Conservation (phyloP, 2,113 vertebrate genomes). For the Coreoperca whiteheadi region DNA sequence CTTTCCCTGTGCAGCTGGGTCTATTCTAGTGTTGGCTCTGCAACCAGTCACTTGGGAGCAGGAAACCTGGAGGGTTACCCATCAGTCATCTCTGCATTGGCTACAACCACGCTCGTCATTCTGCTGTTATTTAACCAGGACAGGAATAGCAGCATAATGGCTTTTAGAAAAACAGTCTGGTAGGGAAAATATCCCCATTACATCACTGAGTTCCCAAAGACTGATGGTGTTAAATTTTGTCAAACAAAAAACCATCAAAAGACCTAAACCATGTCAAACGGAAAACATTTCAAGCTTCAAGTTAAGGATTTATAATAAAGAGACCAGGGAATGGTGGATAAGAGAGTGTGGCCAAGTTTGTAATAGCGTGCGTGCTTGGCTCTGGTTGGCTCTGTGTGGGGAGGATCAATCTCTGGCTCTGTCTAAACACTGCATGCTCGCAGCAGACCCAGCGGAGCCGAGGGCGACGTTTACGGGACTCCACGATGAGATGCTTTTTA, state of each 20-base stretch:
- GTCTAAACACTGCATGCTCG: slow-evolving; percentile 79
- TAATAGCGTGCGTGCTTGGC: slow-evolving; percentile 63
- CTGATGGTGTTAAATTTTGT: slow-evolving; percentile 30
- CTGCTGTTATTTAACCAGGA: slow-evolving; percentile 64
- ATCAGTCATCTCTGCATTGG: slow-evolving; percentile 62
- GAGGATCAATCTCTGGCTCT: slow-evolving; percentile 75
- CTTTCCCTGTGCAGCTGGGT: slow-evolving; percentile 40
- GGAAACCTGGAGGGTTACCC: slow-evolving; percentile 57
- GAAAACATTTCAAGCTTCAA: slow-evolving; percentile 39
- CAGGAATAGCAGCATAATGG: slow-evolving; percentile 63
- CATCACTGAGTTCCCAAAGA: slow-evolving; percentile 65
- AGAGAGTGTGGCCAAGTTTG: slow-evolving; percentile 57
- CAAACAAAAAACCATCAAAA: slow-evolving; percentile 53
- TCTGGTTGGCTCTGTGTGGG: slow-evolving; percentile 40
- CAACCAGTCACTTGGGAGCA: slow-evolving; percentile 31
- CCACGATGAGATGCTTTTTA: slow-evolving; percentile 43
- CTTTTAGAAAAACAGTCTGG: slow-evolving; percentile 60
- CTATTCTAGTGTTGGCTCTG: slow-evolving; percentile 36
- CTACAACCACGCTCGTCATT: slow-evolving; percentile 29
- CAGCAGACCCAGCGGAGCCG: slow-evolving; percentile 78
- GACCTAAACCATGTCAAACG: slow-evolving; percentile 45
- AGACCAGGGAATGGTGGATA: slow-evolving; percentile 27
- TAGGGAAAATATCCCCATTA: slow-evolving; percentile 51
- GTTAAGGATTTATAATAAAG: slow-evolving; percentile 54
- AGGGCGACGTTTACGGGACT: slow-evolving; percentile 63